These are phyloP conservation scores for Callospermophilus lateralis DNA, from an alignment of 2,113 vertebrate species.

Conservation along the genomic window DNA sequence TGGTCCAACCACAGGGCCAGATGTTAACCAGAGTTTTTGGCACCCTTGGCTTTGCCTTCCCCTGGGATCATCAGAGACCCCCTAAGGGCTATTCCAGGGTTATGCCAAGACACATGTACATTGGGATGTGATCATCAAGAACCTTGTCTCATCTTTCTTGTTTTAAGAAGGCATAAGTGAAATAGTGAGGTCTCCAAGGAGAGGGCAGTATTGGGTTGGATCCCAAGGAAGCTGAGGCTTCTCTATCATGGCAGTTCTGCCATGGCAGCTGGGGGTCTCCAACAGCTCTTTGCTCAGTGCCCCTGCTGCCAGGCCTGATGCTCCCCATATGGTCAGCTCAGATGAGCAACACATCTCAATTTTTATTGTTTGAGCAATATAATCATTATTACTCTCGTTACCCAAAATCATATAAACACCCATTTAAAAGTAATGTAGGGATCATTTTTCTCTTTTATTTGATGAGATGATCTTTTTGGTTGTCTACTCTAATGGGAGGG, in stretches of 20 bases:
- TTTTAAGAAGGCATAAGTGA: not conserved
- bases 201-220: not conserved
- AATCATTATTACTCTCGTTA: conserved; percentile 65
- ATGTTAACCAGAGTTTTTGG: not conserved
- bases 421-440: conserved; percentile 59
- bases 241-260: not conserved
- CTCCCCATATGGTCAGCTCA: conserved; percentile 57
- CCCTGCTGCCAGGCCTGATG: conserved; percentile 43
- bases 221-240: not conserved
- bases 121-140: not conserved
- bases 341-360: not conserved
- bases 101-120: not conserved
- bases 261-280: not conserved
- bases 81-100: not conserved
- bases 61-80: not conserved
- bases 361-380: conserved; percentile 65
- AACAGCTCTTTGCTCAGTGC: conserved; percentile 5
- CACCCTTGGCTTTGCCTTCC: not conserved
- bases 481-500: not conserved
- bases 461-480: conserved; percentile 18
- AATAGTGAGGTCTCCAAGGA: not conserved
- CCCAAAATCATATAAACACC: conserved; percentile 62
- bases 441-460: conserved; percentile 75
- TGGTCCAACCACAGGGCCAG: not conserved
- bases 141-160: not conserved